Percentiles rank a stretch among this genome's conserved stretches.
Conservation (phyloP, 2,888 invertebrate genomes). For the Pemphredon lugubris region DNA sequence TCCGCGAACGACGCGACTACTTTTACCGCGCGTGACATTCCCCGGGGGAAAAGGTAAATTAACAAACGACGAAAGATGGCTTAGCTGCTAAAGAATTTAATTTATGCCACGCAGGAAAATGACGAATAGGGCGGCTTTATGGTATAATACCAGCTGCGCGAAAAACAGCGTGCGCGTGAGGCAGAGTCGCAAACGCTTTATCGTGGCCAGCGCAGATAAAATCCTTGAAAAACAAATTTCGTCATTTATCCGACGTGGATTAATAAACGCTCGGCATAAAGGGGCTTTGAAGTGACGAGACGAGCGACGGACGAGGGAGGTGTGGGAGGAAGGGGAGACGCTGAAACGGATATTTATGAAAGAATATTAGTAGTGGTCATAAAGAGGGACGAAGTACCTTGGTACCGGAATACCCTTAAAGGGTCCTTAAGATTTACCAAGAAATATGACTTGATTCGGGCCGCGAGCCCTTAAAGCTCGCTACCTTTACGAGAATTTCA, state of each 20-base stretch:
- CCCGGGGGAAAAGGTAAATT: too few species aligned
- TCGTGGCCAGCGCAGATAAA: background rate
- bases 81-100: too few species aligned
- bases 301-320: background rate
- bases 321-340: background rate
- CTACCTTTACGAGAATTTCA: conserved; percentile 19
- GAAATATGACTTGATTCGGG: conserved; percentile 20
- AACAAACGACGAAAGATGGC: too few species aligned
- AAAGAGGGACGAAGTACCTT: conserved; percentile 19
- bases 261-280: too few species aligned
- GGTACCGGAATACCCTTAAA: background rate
- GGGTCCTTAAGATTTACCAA: conserved; percentile 15
- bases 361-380: background rate
- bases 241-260: background rate
- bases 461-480: background rate
- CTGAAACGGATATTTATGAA: conserved; percentile 26
- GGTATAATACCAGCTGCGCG: too few species aligned
- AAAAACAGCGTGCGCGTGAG: too few species aligned
- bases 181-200: background rate
- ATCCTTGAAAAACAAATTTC: background rate
- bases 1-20: too few species aligned
- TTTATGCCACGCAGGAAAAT: too few species aligned
- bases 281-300: background rate
- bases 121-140: too few species aligned
- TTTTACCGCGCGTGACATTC: too few species aligned